Evolutionary conservation across 2,797 vertebrate species (phyloP).

Genomic region (Xenentodon cancila): DNA sequence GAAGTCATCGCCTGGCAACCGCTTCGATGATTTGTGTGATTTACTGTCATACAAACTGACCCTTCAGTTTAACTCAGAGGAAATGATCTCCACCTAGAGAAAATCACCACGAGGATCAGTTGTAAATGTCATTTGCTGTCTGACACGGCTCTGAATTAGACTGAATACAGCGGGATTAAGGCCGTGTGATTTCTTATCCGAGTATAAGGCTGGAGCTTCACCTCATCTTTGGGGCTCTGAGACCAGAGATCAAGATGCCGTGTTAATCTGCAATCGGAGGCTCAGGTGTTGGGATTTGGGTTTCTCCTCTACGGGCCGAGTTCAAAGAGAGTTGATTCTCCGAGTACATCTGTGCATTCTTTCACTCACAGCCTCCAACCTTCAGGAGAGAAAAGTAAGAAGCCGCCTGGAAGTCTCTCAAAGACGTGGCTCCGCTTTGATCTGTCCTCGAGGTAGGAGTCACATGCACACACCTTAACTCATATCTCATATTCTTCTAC

Average conservation of each 20-base stretch:
- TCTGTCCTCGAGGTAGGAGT: conserved; percentile 61
- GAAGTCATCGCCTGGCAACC: too few species aligned
- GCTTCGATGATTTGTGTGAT: too few species aligned
- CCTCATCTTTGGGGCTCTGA: conserved; percentile 57
- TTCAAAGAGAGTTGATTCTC: conserved; percentile 62
- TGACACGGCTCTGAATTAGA: conserved; percentile 50
- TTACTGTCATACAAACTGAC: background rate
- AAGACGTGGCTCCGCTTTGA: conserved; percentile 70
- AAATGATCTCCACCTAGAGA: conserved; percentile 24
- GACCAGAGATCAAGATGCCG: conserved; percentile 60
- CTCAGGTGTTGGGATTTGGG: conserved; percentile 69
- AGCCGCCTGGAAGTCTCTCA: conserved; percentile 71
- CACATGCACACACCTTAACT: conserved; percentile 17
- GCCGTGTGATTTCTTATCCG: conserved; percentile 56
- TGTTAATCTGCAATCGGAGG: conserved; percentile 67
- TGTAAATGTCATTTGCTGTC: conserved; percentile 36
- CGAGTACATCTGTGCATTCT: conserved; percentile 73
- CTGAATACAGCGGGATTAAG: conserved; percentile 46
- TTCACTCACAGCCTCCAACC: conserved; percentile 20
- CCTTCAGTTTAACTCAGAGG: conserved; percentile 29
- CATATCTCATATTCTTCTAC: conserved; percentile 6
- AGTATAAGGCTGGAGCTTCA: conserved; percentile 44
- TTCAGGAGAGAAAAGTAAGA: conserved; percentile 50
- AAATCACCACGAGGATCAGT: conserved; percentile 43
- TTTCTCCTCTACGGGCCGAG: conserved; percentile 37